Evolutionary conservation across 2,888 invertebrate genomes (phyloP).

Genomic region (Heliconius sara): DNA sequence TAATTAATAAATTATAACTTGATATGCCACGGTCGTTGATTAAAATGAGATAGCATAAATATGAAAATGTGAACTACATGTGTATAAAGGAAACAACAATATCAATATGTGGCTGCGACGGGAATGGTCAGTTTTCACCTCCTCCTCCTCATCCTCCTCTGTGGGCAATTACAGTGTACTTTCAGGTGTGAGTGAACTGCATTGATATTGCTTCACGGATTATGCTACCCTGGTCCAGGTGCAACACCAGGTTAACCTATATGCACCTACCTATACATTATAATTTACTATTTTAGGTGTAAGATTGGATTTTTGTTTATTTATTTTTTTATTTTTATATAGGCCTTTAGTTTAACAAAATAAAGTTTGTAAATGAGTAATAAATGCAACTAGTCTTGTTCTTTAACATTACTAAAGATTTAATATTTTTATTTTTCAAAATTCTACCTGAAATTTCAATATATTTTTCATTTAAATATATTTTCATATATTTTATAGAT

Average conservation of each 20-base stretch:
- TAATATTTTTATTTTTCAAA: too few relatives aligned
- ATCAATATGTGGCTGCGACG: neutral
- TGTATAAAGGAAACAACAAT: neutral
- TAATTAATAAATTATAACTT: neutral
- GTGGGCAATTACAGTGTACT: neutral
- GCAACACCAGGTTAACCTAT: neutral
- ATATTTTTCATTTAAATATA: too few relatives aligned
- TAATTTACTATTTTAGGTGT: neutral
- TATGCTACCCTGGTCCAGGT: constrained; percentile 1
- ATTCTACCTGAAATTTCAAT: too few relatives aligned
- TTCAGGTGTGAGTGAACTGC: neutral
- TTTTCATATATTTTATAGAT: too few relatives aligned
- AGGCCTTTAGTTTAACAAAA: too few relatives aligned
- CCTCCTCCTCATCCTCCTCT: constrained; percentile 3
- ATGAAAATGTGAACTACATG: neutral
- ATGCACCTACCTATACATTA: neutral
- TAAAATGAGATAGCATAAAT: neutral
- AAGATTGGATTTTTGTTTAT: neutral
- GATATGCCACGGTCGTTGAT: neutral
- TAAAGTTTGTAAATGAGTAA: neutral
- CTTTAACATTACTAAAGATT: neutral
- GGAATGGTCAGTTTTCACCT: neutral
- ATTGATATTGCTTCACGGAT: neutral
- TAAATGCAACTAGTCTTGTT: neutral
- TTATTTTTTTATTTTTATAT: neutral